phyloP scores from a whole-genome alignment of 1,140 invertebrate species.

The Samia ricini region DNA sequence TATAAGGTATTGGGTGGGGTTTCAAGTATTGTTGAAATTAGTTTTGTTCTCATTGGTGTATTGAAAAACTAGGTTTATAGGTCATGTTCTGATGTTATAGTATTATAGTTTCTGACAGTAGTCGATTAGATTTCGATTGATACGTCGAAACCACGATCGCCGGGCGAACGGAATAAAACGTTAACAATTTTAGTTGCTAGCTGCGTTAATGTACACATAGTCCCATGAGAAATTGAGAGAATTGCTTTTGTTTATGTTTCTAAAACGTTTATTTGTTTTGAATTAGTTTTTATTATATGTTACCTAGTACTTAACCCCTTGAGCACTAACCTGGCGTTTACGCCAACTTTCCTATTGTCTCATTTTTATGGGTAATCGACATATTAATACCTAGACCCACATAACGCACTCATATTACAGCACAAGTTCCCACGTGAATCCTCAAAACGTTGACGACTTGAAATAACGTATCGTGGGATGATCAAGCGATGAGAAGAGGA shows the following conservation, averaged over 20 bases:
- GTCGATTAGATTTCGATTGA: constrained; percentile 2
- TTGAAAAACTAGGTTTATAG: constrained; percentile 6
- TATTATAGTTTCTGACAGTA: background rate
- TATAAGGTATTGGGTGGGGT: background rate
- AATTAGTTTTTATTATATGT: too few relatives aligned
- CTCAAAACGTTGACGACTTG: too few relatives aligned
- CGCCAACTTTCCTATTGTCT: too few relatives aligned
- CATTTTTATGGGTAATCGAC: too few relatives aligned
- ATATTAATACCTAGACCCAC: too few relatives aligned
- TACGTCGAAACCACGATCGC: background rate
- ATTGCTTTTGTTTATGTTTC: background rate
- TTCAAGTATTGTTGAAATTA: constrained; percentile 2
- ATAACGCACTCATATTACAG: too few relatives aligned
- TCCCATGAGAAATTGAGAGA: background rate
- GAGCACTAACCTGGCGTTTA: too few relatives aligned
- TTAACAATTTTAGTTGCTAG: background rate
- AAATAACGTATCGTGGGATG: too few relatives aligned
- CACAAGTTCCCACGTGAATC: too few relatives aligned
- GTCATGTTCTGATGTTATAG: background rate
- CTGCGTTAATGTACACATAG: background rate
- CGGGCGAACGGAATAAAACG: background rate
- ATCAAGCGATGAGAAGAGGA: too few relatives aligned
- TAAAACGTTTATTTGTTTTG: background rate
- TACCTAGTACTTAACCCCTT: too few relatives aligned
- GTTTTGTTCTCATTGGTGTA: background rate